Base-by-base conservation (phyloP, 2,888 invertebrate genomes). In the Caenorhabditis sinica region DNA sequence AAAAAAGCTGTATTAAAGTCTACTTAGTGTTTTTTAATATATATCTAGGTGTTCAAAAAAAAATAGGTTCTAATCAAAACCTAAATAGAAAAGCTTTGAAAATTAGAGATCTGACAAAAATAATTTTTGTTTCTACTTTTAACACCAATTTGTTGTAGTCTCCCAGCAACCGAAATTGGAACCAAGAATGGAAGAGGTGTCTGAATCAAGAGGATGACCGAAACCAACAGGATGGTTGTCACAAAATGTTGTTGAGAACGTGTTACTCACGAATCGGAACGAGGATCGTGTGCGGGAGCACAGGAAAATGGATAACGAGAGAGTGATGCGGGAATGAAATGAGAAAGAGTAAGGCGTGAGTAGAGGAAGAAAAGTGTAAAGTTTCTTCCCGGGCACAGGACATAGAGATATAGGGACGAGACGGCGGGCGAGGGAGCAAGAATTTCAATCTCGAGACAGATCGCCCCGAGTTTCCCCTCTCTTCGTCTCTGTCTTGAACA, bases 251-350 rank as follows among this genome's bases (percentile, higher is more conserved):
- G 72, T 80, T 58, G 80, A 80, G 80, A 80, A 80, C 80, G 58
- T 80, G 72, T 72, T 80, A 80, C 80, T 80, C 80, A 72, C 79
- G 65, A 80, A 72, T 80, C 72, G 72, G 80, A 80, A 80, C 72
- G 79, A 79, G 53, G 63, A 79, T 56, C 23, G 51, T 69, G 40
- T 49, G 49, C 49, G 61, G 0, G 61, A 53, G 30, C 51, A 61
- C 56, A 43, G 66, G 36, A 43, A 33, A 53, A 45, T 45, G 20
- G 49, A 40, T 40, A 13, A 9, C n/a, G 45, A 20, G 5, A 53
- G 53, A 69, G 56, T 56, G 33, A 30, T 25, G n/a, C 56, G 56
- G 79, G 51, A 51, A 51, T 36, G 43, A 45, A 49, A 49, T 20
- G 30, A 13, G 60, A 77, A 69, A 79, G 80, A 80, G 65, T 40